A percentile compares a stretch with the other conserved stretches of the same genome.
Conservation (phyloP, 2,797 vertebrate species). For the Thripadectes ignobilis region DNA sequence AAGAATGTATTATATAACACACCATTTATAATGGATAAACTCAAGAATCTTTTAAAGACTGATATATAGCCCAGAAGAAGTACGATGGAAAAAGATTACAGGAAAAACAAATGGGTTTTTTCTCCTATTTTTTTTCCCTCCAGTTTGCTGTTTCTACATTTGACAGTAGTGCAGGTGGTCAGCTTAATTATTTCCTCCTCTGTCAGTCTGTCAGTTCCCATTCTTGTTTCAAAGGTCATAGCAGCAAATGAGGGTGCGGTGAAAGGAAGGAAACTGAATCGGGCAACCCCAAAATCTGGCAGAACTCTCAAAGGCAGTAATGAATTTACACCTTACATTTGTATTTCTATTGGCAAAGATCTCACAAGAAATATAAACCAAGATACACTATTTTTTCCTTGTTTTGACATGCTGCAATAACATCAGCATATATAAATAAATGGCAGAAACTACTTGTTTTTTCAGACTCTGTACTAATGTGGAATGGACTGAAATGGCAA, state of each 20-base stretch:
- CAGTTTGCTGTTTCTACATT: background rate
- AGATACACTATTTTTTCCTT: background rate
- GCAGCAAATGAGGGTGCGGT: background rate
- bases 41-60: background rate
- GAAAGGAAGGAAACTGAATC: background rate
- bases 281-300: background rate
- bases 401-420: background rate
- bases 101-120: background rate
- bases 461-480: background rate
- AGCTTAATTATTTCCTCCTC: constrained; percentile 2
- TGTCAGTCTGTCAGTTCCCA: background rate
- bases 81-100: background rate
- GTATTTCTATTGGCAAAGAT: background rate
- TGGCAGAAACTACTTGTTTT: background rate
- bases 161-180: background rate
- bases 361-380: background rate
- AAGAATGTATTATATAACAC: background rate
- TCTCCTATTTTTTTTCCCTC: background rate
- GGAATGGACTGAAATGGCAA: background rate
- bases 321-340: background rate
- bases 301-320: background rate
- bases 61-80: background rate
- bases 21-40: background rate
- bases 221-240: background rate
- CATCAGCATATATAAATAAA: background rate